Conservation (phyloP, 2,888 invertebrate species). For the Apodemia hepburni region DNA sequence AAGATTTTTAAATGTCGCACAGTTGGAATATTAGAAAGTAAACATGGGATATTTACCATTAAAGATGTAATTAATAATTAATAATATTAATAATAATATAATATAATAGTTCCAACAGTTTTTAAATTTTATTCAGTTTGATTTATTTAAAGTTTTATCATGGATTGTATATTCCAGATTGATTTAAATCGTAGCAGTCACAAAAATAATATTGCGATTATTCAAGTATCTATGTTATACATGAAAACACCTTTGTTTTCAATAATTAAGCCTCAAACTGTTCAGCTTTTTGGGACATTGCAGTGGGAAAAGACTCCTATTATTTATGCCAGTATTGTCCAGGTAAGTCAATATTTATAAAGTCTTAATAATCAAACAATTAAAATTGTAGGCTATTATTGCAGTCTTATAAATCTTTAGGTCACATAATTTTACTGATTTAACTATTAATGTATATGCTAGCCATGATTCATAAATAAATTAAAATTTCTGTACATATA, state of each 20-base stretch:
- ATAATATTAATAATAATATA: too few species aligned
- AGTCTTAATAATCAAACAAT: background rate
- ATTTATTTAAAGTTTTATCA: too few species aligned
- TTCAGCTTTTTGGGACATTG: slow-evolving; percentile 60
- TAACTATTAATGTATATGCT: background rate
- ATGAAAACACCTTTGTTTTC: slow-evolving; percentile 42
- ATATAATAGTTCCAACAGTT: too few species aligned
- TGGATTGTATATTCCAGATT: background rate
- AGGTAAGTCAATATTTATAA: slow-evolving; percentile 40
- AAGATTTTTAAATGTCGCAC: slow-evolving; percentile 49
- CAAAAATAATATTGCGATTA: slow-evolving; percentile 22
- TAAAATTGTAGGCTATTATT: background rate
- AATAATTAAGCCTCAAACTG: slow-evolving; percentile 49
- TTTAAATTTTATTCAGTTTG: background rate
- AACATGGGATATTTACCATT: slow-evolving; percentile 49
- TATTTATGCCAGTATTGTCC: slow-evolving; percentile 52
- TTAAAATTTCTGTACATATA: too few species aligned
- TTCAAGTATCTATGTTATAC: slow-evolving; percentile 50
- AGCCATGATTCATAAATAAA: too few species aligned
- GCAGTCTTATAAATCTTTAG: background rate
- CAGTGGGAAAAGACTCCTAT: slow-evolving; percentile 56
- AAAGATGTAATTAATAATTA: slow-evolving; percentile 53
- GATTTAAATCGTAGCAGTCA: background rate
- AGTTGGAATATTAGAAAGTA: slow-evolving; percentile 54
- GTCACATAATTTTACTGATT: too few species aligned